A percentile compares a stretch with the other conserved stretches of the same genome.
These are phyloP conservation scores for Clarias fuscus DNA, from an alignment of 2,797 vertebrate species.

Conservation along the genomic window DNA sequence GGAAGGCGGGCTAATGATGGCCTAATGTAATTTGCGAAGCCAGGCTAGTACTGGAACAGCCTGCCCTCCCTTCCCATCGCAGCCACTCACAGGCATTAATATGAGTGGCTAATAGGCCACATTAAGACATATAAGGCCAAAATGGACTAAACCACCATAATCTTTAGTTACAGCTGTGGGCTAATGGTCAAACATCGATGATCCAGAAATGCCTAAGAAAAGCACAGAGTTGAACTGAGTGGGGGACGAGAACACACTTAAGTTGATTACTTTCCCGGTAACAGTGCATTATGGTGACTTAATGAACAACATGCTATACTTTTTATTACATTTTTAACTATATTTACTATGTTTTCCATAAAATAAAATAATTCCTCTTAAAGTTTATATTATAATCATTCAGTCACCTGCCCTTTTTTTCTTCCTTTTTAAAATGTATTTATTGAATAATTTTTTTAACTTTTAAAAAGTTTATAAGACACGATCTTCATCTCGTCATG, in stretches of 20 bases:
- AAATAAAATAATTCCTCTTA: not conserved
- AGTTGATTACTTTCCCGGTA: not conserved
- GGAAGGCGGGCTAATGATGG: constrained; percentile 75
- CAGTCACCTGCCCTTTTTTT: not conserved
- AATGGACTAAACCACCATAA: constrained; percentile 50
- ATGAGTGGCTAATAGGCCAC: constrained; percentile 75
- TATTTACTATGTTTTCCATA: not conserved
- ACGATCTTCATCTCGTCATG: not conserved
- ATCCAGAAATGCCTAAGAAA: not conserved
- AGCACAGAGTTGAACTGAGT: not conserved
- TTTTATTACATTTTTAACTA: not conserved
- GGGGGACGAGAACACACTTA: too few relatives aligned
- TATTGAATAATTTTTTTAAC: not conserved
- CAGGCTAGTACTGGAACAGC: constrained; percentile 67
- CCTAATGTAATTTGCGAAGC: constrained; percentile 77
- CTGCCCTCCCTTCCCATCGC: constrained; percentile 67
- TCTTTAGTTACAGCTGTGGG: constrained; percentile 71
- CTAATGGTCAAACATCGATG: constrained; percentile 37
- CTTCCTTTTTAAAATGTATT: not conserved
- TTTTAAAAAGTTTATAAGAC: not conserved
- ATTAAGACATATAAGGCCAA: constrained; percentile 66
- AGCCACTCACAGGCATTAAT: constrained; percentile 78
- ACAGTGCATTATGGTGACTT: not conserved
- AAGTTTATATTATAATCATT: not conserved
- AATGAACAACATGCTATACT: not conserved